Base-by-base conservation (phyloP, 2,797 vertebrate genomes). In the Crenichthys baileyi region DNA sequence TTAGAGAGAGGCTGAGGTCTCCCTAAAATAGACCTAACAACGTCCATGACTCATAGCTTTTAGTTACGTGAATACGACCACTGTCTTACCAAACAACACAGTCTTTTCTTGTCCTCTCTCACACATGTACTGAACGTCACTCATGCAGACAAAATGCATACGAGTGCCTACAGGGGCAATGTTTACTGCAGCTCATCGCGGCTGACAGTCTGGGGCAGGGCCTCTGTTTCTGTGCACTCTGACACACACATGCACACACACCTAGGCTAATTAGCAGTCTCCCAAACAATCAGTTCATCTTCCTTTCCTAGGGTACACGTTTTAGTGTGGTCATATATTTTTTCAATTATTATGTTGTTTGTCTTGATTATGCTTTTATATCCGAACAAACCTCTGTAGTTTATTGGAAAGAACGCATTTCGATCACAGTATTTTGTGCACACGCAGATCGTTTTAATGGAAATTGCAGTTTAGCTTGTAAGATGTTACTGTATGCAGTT, bases 141-240 rank as follows among this genome's bases (percentile, higher is more conserved):
- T 56, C 77, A 36, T 78, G 50, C 80, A 79, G 79, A 85, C 84
- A 86, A 75, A 74, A 26, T 76, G 79, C 63, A 22, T 67, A 24
- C 22, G 63, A 73, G 73, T 89, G 81, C 63, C 67, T 89, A 84
- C 85, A 74, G 85, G 75, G 55, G 72, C 81, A 72, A 87, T 91
- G 84, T 87, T 92, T 87, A 91, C 83, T 72, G 89, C 89, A 91
- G 60, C 85, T 83, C 86, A 91, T 84, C 88, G 85, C 93, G 90
- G 91, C 84, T 72, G 82, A 87, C 78, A 83, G 85, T 86, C 85
- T 87, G 76, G 77, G 85, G 85, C 84, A 81, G 83, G 16, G 16
- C 16, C 29, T 31, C 29, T 63, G 60, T 63, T 20, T 63, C 29
- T 89, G 85, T 91, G 92, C 86, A 83, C 83, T 76, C 85, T 82